Evolutionary conservation across 2,888 invertebrate genomes (phyloP).

Genomic region (Sipha maydis): DNA sequence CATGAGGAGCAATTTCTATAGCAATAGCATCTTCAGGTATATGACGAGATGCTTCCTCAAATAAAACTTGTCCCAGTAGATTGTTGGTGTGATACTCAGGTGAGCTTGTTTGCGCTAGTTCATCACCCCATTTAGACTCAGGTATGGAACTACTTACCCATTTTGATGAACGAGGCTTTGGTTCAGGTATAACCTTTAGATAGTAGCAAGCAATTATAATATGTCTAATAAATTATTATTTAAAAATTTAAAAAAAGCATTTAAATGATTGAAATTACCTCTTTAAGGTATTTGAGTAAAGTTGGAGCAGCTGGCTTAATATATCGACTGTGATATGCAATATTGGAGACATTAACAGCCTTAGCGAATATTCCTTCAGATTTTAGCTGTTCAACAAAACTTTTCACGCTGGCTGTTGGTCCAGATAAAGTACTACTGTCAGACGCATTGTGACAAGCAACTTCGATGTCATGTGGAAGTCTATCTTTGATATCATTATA

Average conservation of each 20-base stretch:
- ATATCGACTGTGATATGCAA: constrained; percentile 66
- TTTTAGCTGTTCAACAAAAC: constrained; percentile 72
- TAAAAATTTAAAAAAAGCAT: background rate
- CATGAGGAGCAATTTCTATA: constrained; percentile 91
- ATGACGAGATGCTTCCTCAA: constrained; percentile 83
- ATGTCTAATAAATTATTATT: no score
- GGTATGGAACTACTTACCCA: constrained; percentile 78
- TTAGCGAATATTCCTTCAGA: constrained; percentile 65
- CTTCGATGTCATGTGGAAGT: constrained; percentile 80
- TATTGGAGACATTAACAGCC: constrained; percentile 65
- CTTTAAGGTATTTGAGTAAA: constrained; percentile 68
- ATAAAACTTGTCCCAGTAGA: constrained; percentile 76
- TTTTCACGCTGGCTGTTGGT: constrained; percentile 74
- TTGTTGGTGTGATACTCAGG: constrained; percentile 78
- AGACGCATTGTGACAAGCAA: constrained; percentile 88
- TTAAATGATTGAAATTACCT: constrained; percentile 65
- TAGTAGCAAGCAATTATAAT: background rate
- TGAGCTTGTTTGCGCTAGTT: constrained; percentile 72
- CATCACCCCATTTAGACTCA: constrained; percentile 72
- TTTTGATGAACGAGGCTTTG: constrained; percentile 71
- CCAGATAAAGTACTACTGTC: constrained; percentile 93
- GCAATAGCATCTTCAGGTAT: constrained; percentile 85
- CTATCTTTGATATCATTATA: constrained; percentile 71
- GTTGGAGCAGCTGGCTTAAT: constrained; percentile 69
- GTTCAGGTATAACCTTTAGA: constrained; percentile 64